Evolutionary conservation across 2,113 vertebrate species (phyloP).

Genomic region (Pluvialis apricaria): DNA sequence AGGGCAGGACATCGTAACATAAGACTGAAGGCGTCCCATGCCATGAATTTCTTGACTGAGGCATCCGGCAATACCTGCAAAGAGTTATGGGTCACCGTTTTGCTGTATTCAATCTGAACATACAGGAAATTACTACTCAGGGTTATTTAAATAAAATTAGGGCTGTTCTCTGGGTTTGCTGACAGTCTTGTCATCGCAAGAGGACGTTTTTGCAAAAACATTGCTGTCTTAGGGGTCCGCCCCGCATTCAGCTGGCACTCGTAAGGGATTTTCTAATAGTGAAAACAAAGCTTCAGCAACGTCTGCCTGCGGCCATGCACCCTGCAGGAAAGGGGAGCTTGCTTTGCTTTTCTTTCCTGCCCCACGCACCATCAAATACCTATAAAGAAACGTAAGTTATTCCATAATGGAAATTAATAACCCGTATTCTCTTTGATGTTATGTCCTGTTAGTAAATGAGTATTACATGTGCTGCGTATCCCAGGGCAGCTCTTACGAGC

Average conservation of each 20-base stretch:
- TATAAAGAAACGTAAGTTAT: neutral
- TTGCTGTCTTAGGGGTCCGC: too few relatives aligned
- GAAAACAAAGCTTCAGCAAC: neutral
- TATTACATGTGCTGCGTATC: fast-evolving
- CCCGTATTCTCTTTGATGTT: neutral
- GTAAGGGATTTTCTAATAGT: neutral
- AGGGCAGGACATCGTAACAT: neutral
- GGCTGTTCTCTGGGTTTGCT: neutral
- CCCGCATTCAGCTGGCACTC: neutral
- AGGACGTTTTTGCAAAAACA: neutral
- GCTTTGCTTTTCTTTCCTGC: neutral
- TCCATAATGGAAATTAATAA: neutral
- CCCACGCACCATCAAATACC: neutral
- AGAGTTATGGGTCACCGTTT: neutral
- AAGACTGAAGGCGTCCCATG: neutral
- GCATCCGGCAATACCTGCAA: neutral
- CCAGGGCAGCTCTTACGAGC: neutral
- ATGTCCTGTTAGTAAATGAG: neutral
- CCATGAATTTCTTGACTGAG: neutral
- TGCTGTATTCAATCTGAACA: neutral
- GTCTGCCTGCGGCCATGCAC: fast-evolving
- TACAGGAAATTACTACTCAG: neutral
- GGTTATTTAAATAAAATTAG: neutral
- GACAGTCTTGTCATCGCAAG: neutral
- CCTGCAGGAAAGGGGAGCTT: neutral